Evolutionary conservation across 1,140 invertebrate species (phyloP).

Genomic region (Pseudomyrmex concolor): DNA sequence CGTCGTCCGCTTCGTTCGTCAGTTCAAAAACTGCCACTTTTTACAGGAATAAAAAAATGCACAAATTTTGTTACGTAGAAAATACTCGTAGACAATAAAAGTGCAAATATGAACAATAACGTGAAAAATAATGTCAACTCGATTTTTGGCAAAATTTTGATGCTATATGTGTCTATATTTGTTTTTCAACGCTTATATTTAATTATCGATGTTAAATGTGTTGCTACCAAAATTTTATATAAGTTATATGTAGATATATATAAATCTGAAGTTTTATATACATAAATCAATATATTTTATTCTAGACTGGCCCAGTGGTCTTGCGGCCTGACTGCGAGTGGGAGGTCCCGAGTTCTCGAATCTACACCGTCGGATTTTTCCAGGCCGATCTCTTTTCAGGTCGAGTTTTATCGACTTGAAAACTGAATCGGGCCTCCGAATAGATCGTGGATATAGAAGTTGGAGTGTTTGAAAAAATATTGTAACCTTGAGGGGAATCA

Average conservation of each 20-base stretch:
- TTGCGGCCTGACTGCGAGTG: too few relatives aligned
- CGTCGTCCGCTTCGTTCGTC: neutral
- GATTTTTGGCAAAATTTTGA: neutral
- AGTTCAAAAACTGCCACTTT: slow-evolving; percentile 47
- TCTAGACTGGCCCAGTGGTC: too few relatives aligned
- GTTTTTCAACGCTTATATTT: neutral
- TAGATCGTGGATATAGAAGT: too few relatives aligned
- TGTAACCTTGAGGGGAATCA: too few relatives aligned
- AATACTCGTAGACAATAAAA: slow-evolving; percentile 28
- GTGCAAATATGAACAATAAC: slow-evolving; percentile 32
- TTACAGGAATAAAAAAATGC: slow-evolving; percentile 13
- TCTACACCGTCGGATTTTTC: too few relatives aligned
- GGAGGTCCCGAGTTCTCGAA: too few relatives aligned
- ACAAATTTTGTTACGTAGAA: slow-evolving; percentile 27
- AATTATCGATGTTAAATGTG: slow-evolving; percentile 17
- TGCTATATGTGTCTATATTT: neutral
- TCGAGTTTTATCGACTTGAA: too few relatives aligned
- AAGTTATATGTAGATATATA: too few relatives aligned
- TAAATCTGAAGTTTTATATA: too few relatives aligned
- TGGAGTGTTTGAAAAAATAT: too few relatives aligned
- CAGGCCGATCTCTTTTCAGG: too few relatives aligned
- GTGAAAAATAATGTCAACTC: slow-evolving; percentile 7
- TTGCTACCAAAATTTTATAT: neutral
- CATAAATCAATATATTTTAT: neutral
- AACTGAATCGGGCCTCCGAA: too few relatives aligned